phyloP scores from a whole-genome alignment of 1,140 invertebrate species.

The Luehdorfia chinensis region DNA sequence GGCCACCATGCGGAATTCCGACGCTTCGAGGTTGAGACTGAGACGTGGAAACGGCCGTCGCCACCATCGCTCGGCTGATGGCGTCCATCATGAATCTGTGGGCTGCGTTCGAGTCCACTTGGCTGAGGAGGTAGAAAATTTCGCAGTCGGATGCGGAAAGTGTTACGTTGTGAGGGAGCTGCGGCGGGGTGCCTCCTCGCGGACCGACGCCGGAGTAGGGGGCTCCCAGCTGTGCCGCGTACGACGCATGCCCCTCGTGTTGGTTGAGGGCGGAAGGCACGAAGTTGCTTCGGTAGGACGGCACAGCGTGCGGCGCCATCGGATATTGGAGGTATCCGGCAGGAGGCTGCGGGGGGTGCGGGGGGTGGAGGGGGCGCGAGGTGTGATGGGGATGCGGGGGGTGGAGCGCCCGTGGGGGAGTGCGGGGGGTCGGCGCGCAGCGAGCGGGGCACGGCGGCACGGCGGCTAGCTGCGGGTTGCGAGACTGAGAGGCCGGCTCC shows the following conservation, averaged over 20 bases:
- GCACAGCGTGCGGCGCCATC: no score
- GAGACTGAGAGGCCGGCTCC: no score
- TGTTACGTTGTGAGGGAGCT: constrained; percentile 17
- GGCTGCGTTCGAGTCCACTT: constrained; percentile 30
- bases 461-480: no score
- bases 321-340: no score
- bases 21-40: not conserved
- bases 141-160: constrained; percentile 38
- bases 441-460: no score
- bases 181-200: not conserved
- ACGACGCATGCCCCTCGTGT: no score
- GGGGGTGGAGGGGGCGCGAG: not conserved
- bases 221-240: not conserved
- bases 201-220: not conserved
- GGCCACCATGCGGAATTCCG: not conserved
- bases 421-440: not conserved
- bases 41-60: not conserved
- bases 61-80: constrained; percentile 20
- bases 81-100: constrained; percentile 39
- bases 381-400: not conserved
- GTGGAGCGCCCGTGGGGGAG: no score
- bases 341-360: no score
- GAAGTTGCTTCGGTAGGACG: not conserved
- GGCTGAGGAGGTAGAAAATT: constrained; percentile 33
- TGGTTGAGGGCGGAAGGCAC: no score